Evolutionary conservation across 1,140 invertebrate genomes (phyloP), one percentile per base, ranked within the genome.

Genomic region (Platyscapa corneri): DNA sequence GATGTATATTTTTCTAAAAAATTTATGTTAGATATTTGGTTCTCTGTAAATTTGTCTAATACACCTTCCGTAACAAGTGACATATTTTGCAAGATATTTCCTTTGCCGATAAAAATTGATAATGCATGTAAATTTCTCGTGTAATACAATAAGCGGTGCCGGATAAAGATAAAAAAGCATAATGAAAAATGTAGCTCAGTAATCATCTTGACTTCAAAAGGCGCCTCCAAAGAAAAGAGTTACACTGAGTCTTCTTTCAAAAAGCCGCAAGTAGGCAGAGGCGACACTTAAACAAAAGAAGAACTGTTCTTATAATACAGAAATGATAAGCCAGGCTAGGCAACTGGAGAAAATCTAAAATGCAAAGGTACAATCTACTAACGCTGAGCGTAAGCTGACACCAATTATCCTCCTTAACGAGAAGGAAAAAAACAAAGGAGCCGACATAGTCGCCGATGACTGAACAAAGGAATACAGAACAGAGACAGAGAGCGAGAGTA

Each of bases 401-500:
- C 49, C 85, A 86, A 86, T 86, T 86, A 86, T 86, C 85, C 64
- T 53, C 18, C 37, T 79, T 83, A 80, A 86, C 23, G 64, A 80
- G 10, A 37, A 80, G 53, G 67, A 77, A 86, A 67, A 82, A 80
- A 64, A 79, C 49, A 42, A 84, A 65, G 42, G 76, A 72, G 42
- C 46, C 30, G 74, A 42, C 75, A 6, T 12, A 23, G 53, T 42
- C 27, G 42, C 1, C 79, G 78, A 60, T 0, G 64, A 60, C 12
- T 23, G 39, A 53, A 70, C 67, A 82, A 82, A 49, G 60, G 78
- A 65, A 53, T 30, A 46, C 7, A 27, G 64, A 53, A 56, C 70
- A 30, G 67, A 30, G 42, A 34, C 20, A 32, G 42, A 49, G 67
- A 53, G 18, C 0, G 20, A 1, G 34, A n/a, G n/a, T n/a, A n/a